Evolutionary conservation across 2,797 vertebrate species (phyloP), one percentile per base, ranked within the genome.

Genomic region (Pelobates cultripes): DNA sequence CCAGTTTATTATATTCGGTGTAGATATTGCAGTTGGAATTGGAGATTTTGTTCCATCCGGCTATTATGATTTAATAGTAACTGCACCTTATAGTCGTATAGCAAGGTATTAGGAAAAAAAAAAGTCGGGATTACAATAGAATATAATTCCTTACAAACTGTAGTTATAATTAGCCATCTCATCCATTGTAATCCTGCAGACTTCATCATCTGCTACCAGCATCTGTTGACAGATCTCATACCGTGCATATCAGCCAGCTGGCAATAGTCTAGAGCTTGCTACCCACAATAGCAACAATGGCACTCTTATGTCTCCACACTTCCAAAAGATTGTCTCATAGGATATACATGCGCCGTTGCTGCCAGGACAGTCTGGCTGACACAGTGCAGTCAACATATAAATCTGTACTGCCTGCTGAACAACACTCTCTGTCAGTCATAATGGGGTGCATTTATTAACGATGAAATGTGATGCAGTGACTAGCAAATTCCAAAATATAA

Each of bases 151-250:
- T 92, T 90, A 92, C 86, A 86, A 92, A 91, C 88, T 79, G 79
- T 4, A 87, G 95, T 94, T 99, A 99, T 96, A 97, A 95, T 98
- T 99, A 99, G 97, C 90, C 7, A 47, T 84, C 89, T 89, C 90
- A 91, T 94, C 94, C 95, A 95, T 95, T 96, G 94, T 96, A 94
- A 95, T 94, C 92, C 95, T 87, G 88, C 92, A 92, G 92, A 96
- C 92, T 95, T 98, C 96, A 96, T 95, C 93, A 89, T 93, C 95
- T 94, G 95, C 94, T 94, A 89, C 94, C 85, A 94, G 95, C 96
- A 97, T 97, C 96, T 98, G 97, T 97, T 97, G 96, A 98, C 97
- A 98, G 95, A 91, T 93, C 87, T 92, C 97, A 98, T 98, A 94
- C 95, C 96, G 85, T 13, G 88, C 95, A 92, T 97, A 97, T 96